Conservation (phyloP, 2,113 vertebrate species). For the Carassius gibelio region DNA sequence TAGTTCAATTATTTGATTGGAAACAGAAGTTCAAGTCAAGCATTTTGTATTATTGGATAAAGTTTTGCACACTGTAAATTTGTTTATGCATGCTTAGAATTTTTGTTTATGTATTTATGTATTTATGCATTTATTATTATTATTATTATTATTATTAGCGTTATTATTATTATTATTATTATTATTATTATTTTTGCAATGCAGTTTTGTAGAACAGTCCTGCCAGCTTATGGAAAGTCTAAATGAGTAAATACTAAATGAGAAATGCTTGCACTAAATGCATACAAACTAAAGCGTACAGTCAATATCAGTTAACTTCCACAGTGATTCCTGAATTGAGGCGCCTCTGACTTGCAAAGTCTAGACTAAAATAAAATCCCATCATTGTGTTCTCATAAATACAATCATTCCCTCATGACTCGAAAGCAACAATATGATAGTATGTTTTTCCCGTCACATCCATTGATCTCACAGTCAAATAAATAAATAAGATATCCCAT, state of each 20-base stretch:
- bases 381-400: constrained; percentile 5
- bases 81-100: background rate
- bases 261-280: background rate
- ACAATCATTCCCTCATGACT: background rate
- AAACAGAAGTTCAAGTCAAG: background rate
- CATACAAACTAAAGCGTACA: background rate
- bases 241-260: background rate
- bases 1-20: background rate
- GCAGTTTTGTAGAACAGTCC: background rate
- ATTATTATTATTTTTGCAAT: too few species aligned
- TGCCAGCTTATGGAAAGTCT: background rate
- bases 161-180: too few species aligned
- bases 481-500: background rate
- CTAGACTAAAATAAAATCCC: background rate
- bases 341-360: constrained; percentile 4
- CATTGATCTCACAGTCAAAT: constrained; percentile 24
- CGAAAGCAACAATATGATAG: background rate
- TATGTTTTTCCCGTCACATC: background rate
- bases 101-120: too few species aligned
- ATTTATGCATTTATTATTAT: too few species aligned
- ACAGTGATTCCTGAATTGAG: background rate
- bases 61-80: background rate
- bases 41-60: background rate
- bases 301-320: background rate
- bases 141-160: too few species aligned